Evolutionary conservation across 2,888 invertebrate genomes (phyloP), one percentile per base, ranked within the genome.

Genomic region (Glaucopsyche alexis): DNA sequence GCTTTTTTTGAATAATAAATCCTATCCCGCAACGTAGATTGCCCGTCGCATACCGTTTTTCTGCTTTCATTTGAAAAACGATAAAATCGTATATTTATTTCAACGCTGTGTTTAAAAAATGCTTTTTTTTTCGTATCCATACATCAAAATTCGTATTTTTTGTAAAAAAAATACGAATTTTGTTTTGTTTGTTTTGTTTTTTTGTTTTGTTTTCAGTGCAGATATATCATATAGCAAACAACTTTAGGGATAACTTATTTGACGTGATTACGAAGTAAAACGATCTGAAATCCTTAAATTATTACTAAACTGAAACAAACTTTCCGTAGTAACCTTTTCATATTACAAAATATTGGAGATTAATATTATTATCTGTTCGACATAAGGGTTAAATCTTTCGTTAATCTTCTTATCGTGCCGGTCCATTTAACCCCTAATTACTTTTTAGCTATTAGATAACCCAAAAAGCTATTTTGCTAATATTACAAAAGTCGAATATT

Each of bases 11-110:
- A 60, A 60, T 60, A 60, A 60, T 60, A 60, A 29, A 60, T 60
- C 29, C 60, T 60, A 60, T 60, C 60, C 29, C 60, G 60, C 60
- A 60, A 13, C 60, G 29, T 29, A 60, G 60, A 60, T 60, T 60
- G 60, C 13, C 29, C 60, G 60, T 60, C 29, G 60, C 60, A 60
- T 60, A 13, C 29, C 60, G 29, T 60, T 60, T 60, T 60, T 60
- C 29, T 60, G 60, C 29, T 60, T 60, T 60, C 9, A 60, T 60
- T 60, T 60, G 0, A 55, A 60, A 60, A 60, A 60, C 60, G 6
- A 19, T 60, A 19, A 60, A 60, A 60, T 60, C 60, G 60, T 60
- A 60, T 60, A 60, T 60, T n/a, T n/a, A n/a, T 60, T 60, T 60
- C 60, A 60, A 60, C 60, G 29, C 29, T 60, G 19, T 55, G 16